Conservation (phyloP, 2,888 invertebrate genomes). For the Phrixothrix hirtus region DNA sequence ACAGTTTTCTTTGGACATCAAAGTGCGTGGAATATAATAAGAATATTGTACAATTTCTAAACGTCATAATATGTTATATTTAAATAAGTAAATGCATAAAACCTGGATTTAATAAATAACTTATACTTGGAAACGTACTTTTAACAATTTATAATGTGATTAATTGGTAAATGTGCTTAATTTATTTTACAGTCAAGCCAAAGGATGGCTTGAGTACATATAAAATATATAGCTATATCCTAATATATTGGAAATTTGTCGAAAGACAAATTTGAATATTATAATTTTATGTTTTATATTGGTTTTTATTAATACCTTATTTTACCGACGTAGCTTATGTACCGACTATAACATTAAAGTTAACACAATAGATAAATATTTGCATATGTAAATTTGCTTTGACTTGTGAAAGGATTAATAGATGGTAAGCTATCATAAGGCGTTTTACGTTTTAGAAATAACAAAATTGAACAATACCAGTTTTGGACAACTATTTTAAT, state of each 20-base stretch:
- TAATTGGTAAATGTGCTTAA: no score
- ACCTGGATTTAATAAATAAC: no score
- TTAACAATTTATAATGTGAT: no score
- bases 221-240: not conserved
- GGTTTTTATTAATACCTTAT: not conserved
- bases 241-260: not conserved
- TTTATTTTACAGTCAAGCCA: no score
- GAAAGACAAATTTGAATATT: constrained; percentile 7
- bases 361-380: constrained; percentile 12
- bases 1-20: no score
- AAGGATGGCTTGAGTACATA: no score
- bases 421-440: constrained; percentile 9
- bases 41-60: no score
- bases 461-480: constrained; percentile 21
- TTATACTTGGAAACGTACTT: no score
- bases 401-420: constrained; percentile 10
- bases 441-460: constrained; percentile 5
- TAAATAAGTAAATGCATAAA: no score
- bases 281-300: constrained; percentile 3
- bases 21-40: no score
- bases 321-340: constrained; percentile 2
- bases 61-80: no score
- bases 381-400: constrained; percentile 11
- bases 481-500: constrained; percentile 16
- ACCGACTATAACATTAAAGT: constrained; percentile 6